These are phyloP conservation scores for Dryocosmus kuriphilus DNA, from an alignment of 2,888 invertebrate genomes.

Conservation along the genomic window DNA sequence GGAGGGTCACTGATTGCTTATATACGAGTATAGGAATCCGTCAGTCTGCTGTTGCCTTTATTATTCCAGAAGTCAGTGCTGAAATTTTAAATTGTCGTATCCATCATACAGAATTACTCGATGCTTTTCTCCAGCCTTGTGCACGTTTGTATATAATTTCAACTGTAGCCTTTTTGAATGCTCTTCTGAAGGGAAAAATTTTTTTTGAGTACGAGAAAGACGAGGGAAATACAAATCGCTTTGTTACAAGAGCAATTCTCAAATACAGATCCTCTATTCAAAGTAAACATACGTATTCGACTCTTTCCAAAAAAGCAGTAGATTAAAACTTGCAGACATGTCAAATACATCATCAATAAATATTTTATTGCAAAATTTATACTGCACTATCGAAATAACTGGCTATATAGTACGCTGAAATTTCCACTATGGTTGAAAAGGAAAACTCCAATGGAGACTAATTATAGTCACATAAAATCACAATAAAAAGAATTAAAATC, in stretches of 20 bases:
- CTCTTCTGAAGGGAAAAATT: constrained; percentile 10
- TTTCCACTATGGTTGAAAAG: too few species aligned
- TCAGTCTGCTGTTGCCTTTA: too few species aligned
- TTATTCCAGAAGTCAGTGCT: not conserved
- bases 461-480: too few species aligned
- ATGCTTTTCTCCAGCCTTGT: not conserved
- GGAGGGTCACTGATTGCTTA: not conserved
- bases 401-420: too few species aligned
- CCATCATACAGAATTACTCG: not conserved
- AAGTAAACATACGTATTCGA: constrained; percentile 7
- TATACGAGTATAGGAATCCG: too few species aligned
- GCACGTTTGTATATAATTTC: not conserved
- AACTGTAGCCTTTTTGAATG: constrained; percentile 10
- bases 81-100: not conserved
- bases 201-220: not conserved
- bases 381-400: too few species aligned
- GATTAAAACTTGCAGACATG: too few species aligned
- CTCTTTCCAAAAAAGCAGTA: constrained; percentile 6
- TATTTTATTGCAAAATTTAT: too few species aligned
- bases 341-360: too few species aligned
- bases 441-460: too few species aligned
- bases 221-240: not conserved
- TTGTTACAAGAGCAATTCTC: not conserved
- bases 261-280: not conserved
- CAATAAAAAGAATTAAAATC: too few species aligned